These are phyloP conservation scores for Zaprionus vittiger DNA, from an alignment of 1,140 invertebrate species.

Conservation along the genomic window DNA sequence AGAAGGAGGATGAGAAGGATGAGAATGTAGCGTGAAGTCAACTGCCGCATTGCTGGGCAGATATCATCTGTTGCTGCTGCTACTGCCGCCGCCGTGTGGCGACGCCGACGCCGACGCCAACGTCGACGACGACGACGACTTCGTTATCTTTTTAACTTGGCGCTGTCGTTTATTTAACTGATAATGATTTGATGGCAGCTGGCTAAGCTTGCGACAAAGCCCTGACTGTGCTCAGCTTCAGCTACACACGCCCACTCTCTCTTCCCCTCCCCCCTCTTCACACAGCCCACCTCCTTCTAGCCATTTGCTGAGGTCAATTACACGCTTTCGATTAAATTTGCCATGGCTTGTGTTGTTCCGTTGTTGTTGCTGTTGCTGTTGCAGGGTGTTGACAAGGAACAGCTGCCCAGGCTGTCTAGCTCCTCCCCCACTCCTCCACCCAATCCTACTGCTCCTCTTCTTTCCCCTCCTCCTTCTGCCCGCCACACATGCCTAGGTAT, in stretches of 20 bases:
- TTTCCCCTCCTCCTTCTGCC: background rate
- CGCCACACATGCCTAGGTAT: slow-evolving; percentile 40
- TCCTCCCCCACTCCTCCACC: background rate
- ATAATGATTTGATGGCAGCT: slow-evolving; percentile 82
- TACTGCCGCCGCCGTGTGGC: slow-evolving; percentile 43
- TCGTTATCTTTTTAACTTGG: slow-evolving; percentile 82
- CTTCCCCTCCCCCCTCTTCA: background rate
- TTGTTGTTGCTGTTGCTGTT: slow-evolving; percentile 27
- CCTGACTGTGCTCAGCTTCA: slow-evolving; percentile 10
- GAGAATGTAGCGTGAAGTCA: slow-evolving; percentile 20
- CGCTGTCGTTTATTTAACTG: slow-evolving; percentile 82
- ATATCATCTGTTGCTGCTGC: slow-evolving; percentile 77
- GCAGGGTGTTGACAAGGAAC: slow-evolving; percentile 75
- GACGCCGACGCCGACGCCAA: slow-evolving; percentile 6
- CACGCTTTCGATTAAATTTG: slow-evolving; percentile 82
- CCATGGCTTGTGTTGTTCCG: slow-evolving; percentile 53
- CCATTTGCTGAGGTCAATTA: slow-evolving; percentile 82
- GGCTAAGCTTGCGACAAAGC: slow-evolving; percentile 80
- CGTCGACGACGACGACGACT: slow-evolving; percentile 52
- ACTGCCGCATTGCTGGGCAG: slow-evolving; percentile 47
- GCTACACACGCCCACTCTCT: background rate
- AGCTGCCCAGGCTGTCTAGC: slow-evolving; percentile 51
- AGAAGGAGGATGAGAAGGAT: background rate
- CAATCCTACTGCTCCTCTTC: no score
- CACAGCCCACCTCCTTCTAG: slow-evolving; percentile 34